Evolutionary conservation across 2,888 invertebrate genomes (phyloP), one percentile per base, ranked within the genome.

Genomic region (Ectemnius cavifrons): DNA sequence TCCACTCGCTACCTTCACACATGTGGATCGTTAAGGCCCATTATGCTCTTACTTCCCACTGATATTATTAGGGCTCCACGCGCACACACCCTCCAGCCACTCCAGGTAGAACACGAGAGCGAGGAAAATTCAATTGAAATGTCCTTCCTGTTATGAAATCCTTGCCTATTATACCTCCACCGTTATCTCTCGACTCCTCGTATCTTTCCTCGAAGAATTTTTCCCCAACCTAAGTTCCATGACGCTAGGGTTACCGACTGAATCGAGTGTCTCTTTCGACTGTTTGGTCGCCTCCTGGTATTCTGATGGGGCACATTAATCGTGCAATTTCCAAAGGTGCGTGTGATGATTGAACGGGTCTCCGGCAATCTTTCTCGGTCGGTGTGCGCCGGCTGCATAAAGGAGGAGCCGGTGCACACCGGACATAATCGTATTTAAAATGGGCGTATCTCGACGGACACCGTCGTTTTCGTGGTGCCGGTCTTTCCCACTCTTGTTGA

Each of bases 341-440:
- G n/a, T 14, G 47, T n/a, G 47, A n/a, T 11, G 47, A 14, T 47
- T 47, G 11, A 47, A 47, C 47, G 47, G 1, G 47, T 14, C n/a
- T 5, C 2, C 2, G 47, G 13, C 47, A 47, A 47, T 47, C 47
- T 4, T 47, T 47, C 47, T 23, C 23, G 23, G 23, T 3, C 3
- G 23, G 23, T 23, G 23, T 23, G 23, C 47, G 47, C 47, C 2
- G 47, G 11, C 59, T 63, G 23, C 37, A 46, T 52, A 64, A 58
- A 63, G 71, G 57, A 67, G 47, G 37, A 59, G 60, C 20, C 47
- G 37, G 18, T 16, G 23, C 23, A 5, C 13, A 57, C 4, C 52
- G 61, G 37, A 66, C 49, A 27, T 67, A 71, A 76, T 80, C 69
- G 60, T 74, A 80, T 78, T 82, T 76, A 76, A 82, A 80, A 78